These are phyloP conservation scores for Chelonoidis abingdonii DNA, from an alignment of 2,113 vertebrate genomes.

Conservation along the genomic window DNA sequence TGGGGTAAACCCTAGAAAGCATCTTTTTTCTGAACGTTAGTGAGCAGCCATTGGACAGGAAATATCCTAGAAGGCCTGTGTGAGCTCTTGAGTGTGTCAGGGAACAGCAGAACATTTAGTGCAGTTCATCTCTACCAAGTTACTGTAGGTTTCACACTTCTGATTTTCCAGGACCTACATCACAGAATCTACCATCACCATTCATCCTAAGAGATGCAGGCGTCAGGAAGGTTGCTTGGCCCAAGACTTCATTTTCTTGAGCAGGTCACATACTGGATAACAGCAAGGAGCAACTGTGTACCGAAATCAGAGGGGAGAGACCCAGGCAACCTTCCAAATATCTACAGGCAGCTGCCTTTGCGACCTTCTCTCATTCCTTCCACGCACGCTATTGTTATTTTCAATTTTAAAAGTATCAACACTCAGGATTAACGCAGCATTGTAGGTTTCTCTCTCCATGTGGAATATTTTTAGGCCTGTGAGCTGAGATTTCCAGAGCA, in stretches of 20 bases:
- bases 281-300: rapidly evolving
- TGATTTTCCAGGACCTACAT: rapidly evolving
- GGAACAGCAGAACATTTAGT: not conserved
- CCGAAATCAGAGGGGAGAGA: not conserved
- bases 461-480: too few species aligned
- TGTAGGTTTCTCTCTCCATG: not conserved
- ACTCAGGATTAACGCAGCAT: not conserved
- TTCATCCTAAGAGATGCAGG: not conserved
- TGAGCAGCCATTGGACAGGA: not conserved
- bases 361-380: not conserved
- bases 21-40: not conserved
- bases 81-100: not conserved
- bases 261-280: not conserved
- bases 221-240: not conserved
- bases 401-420: too few species aligned
- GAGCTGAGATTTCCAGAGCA: not conserved
- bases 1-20: not conserved
- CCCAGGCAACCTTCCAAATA: rapidly evolving
- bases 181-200: not conserved
- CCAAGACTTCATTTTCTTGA: not conserved
- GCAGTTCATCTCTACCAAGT: not conserved
- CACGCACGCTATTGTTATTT: not conserved
- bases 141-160: not conserved
- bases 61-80: not conserved
- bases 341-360: not conserved